A percentile compares a stretch with the other conserved stretches of the same genome.
Evolutionary conservation across 2,113 vertebrate genomes (phyloP).

Genomic region (Corythornis vintsioides): DNA sequence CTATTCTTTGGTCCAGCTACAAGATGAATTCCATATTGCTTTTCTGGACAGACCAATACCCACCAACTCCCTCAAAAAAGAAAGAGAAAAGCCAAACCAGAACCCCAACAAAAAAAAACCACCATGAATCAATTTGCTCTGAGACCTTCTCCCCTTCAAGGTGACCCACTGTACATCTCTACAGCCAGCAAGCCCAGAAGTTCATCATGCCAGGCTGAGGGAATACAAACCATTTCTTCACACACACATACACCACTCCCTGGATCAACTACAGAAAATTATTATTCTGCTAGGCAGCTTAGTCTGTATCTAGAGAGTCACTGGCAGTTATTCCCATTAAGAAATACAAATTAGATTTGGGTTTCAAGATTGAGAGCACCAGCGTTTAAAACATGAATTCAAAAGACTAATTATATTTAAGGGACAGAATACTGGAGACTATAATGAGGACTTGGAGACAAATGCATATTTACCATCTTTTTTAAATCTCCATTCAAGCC

Average conservation of each 20-base stretch:
- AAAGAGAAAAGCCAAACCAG: no score
- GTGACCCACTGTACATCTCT: background rate
- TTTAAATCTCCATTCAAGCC: background rate
- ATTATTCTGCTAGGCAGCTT: no score
- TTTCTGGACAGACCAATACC: background rate
- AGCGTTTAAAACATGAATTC: background rate
- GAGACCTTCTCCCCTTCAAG: background rate
- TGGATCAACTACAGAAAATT: fast-evolving
- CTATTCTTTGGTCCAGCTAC: background rate
- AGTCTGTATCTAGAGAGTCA: background rate
- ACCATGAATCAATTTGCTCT: background rate
- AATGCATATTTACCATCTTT: background rate
- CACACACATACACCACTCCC: no score
- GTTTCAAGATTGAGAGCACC: background rate
- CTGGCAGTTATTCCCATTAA: background rate
- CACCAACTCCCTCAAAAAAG: no score
- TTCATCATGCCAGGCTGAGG: background rate
- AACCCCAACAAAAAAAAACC: background rate
- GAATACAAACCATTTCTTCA: background rate
- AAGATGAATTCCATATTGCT: background rate
- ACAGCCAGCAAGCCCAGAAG: background rate
- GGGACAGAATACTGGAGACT: background rate
- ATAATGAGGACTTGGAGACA: background rate
- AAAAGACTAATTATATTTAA: background rate
- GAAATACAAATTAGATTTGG: background rate